Evolutionary conservation across 1,140 invertebrate genomes (phyloP).

Genomic region (Wiebesia pumilae): DNA sequence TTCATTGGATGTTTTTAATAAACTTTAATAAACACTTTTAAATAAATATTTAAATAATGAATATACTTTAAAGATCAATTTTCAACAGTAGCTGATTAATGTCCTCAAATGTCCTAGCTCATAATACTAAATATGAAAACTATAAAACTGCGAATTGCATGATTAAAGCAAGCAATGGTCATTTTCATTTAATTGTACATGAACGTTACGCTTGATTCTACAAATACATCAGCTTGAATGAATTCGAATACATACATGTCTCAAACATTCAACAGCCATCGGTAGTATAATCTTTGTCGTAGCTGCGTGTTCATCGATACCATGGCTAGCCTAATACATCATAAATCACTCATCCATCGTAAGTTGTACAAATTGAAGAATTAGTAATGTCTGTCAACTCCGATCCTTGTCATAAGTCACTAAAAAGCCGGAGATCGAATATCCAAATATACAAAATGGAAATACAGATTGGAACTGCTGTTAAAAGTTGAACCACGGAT

Average conservation of each 20-base stretch:
- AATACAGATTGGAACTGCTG: not conserved
- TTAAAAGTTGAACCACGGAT: not conserved
- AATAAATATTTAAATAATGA: too few species aligned
- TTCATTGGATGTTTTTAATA: too few species aligned
- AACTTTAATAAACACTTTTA: too few species aligned
- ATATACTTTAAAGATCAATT: not conserved
- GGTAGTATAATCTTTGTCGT: too few species aligned
- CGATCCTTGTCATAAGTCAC: too few species aligned
- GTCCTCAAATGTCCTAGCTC: not conserved
- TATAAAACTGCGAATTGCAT: not conserved
- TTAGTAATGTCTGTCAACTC: not conserved
- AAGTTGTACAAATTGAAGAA: not conserved
- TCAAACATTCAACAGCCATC: too few species aligned
- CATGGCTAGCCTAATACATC: too few species aligned
- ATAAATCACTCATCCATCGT: not conserved
- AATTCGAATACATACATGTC: too few species aligned
- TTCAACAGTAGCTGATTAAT: slow-evolving; percentile 6
- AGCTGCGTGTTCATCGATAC: too few species aligned
- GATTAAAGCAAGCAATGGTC: not conserved
- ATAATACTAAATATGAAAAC: not conserved
- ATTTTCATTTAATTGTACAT: slow-evolving; percentile 15
- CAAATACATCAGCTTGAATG: too few species aligned
- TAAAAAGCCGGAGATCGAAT: not conserved
- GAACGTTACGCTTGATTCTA: not conserved
- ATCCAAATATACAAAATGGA: not conserved